phyloP scores from a whole-genome alignment of 2,113 vertebrate species.

The Perca flavescens region DNA sequence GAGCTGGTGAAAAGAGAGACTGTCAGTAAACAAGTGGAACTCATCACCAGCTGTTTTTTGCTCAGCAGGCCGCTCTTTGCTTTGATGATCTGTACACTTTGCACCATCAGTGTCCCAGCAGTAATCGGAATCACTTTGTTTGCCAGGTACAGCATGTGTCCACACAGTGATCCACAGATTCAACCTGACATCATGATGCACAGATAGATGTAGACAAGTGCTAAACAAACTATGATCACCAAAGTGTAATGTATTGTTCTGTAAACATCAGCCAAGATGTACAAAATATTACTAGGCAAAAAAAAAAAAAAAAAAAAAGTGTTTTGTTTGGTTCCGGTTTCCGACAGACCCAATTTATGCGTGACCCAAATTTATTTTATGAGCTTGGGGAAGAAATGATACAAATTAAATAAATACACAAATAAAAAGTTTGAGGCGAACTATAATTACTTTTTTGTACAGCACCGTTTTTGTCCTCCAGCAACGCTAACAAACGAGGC shows the following conservation, averaged over 20 bases:
- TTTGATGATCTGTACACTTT: neutral
- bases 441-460: too few relatives aligned
- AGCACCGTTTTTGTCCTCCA: too few relatives aligned
- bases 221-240: neutral
- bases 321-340: too few relatives aligned
- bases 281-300: neutral
- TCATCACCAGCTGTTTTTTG: constrained; percentile 19
- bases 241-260: neutral
- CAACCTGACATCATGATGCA: neutral
- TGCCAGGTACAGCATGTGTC: constrained; percentile 11
- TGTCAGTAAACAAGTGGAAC: constrained; percentile 27
- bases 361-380: too few relatives aligned
- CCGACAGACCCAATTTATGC: too few relatives aligned
- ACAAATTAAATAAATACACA: too few relatives aligned
- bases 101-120: neutral
- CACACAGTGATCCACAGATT: neutral
- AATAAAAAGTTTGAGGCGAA: too few relatives aligned
- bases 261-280: neutral
- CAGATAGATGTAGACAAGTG: neutral
- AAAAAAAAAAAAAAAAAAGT: too few relatives aligned
- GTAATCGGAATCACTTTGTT: neutral
- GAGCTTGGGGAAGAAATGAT: too few relatives aligned
- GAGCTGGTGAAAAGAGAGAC: constrained; percentile 11
- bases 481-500: too few relatives aligned
- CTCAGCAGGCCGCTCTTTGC: neutral